phyloP scores from a whole-genome alignment of 1,140 invertebrate genomes.

The Oncopodura yosiiana region DNA sequence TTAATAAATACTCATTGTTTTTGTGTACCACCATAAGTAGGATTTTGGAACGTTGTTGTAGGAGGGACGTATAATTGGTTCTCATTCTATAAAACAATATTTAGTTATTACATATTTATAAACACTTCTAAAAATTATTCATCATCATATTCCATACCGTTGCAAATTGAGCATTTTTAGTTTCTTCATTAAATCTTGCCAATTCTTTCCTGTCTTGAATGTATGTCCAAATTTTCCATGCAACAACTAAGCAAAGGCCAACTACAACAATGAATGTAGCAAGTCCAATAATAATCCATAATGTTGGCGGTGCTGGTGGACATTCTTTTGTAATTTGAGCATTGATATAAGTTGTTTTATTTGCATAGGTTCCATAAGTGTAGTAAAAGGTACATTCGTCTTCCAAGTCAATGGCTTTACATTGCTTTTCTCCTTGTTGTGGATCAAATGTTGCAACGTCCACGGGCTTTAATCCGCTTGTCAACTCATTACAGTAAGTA shows the following conservation, averaged over 20 bases:
- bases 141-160: neutral
- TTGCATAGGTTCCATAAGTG: neutral
- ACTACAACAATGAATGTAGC: neutral
- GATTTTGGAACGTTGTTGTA: slow-evolving; percentile 11
- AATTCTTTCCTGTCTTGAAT: slow-evolving; percentile 10
- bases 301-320: slow-evolving; percentile 13
- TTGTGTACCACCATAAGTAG: slow-evolving; percentile 7
- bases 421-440: neutral
- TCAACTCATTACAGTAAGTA: neutral
- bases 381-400: slow-evolving; percentile 10
- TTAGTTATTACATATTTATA: neutral
- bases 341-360: neutral
- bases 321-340: slow-evolving; percentile 18
- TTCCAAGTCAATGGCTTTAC: slow-evolving; percentile 1
- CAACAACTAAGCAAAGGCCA: neutral
- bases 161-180: neutral
- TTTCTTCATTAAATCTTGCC: slow-evolving; percentile 1
- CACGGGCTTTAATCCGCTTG: neutral
- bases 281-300: slow-evolving; percentile 10
- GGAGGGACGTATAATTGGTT: slow-evolving; percentile 12
- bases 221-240: slow-evolving; percentile 3
- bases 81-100: neutral
- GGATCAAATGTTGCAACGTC: neutral
- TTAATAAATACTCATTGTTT: neutral
- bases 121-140: neutral